These are phyloP conservation scores for Ammodytes dubius DNA, from an alignment of 2,113 vertebrate genomes.

Conservation along the genomic window DNA sequence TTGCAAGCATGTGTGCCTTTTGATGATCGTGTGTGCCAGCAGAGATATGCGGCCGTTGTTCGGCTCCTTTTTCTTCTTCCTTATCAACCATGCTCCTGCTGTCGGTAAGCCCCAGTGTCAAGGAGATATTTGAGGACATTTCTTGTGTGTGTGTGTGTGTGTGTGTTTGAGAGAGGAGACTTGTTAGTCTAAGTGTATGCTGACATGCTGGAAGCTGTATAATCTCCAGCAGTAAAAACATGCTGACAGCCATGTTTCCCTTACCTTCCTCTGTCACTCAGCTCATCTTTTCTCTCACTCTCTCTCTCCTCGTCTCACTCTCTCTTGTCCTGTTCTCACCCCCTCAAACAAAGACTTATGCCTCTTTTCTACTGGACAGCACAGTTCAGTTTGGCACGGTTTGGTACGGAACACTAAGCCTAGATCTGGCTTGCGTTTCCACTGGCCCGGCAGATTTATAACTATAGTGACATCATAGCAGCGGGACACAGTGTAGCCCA, in stretches of 20 bases:
- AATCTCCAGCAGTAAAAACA: slow-evolving; percentile 69
- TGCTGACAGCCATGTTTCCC: slow-evolving; percentile 70
- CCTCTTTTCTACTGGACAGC: no score
- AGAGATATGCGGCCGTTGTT: slow-evolving; percentile 11
- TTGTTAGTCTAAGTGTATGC: slow-evolving; percentile 60
- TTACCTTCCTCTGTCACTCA: neutral
- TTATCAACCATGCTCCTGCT: slow-evolving; percentile 55
- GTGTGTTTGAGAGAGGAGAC: slow-evolving; percentile 6
- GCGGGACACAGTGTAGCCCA: no score
- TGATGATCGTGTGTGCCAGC: neutral
- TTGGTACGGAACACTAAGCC: no score
- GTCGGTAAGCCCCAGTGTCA: slow-evolving; percentile 52
- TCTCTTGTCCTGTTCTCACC: neutral
- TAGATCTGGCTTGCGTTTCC: no score
- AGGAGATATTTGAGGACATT: slow-evolving; percentile 53
- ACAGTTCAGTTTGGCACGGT: no score
- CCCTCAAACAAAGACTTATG: neutral
- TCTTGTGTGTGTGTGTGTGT: slow-evolving; percentile 16
- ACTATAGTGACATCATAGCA: no score
- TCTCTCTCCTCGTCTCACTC: neutral
- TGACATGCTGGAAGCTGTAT: slow-evolving; percentile 63
- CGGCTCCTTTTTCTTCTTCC: slow-evolving; percentile 29
- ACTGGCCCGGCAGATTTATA: no score
- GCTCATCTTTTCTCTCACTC: neutral
- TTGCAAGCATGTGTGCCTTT: slow-evolving; percentile 9